Conservation (phyloP, 2,888 invertebrate species). For the Philereme transversata region DNA sequence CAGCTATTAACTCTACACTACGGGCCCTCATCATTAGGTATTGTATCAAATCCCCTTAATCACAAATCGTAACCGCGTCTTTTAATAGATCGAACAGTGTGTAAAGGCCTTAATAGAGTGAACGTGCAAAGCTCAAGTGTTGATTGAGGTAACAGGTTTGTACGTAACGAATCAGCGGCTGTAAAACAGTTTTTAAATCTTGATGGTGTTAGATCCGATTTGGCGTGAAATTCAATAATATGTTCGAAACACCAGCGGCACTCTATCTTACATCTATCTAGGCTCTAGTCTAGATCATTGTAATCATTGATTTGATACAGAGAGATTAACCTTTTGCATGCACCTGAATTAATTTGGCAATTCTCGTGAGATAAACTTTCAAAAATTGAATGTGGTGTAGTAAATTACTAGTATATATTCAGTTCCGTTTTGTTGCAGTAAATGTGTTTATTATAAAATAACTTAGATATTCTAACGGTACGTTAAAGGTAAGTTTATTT, state of each 20-base stretch:
- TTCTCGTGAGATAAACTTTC: constrained; percentile 52
- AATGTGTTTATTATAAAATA: not conserved
- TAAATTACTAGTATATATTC: constrained; percentile 5
- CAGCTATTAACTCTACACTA: no score
- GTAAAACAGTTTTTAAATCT: constrained; percentile 56
- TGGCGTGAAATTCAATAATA: constrained; percentile 77
- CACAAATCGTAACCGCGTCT: not conserved
- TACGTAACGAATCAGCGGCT: constrained; percentile 59
- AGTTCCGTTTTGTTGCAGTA: not conserved
- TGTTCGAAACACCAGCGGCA: constrained; percentile 78
- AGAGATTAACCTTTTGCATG: constrained; percentile 58
- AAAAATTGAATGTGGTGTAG: constrained; percentile 36
- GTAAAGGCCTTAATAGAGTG: constrained; percentile 23
- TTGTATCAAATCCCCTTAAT: not conserved
- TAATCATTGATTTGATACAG: constrained; percentile 74
- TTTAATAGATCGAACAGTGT: constrained; percentile 1
- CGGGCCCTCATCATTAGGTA: not conserved
- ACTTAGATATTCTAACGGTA: constrained; percentile 17
- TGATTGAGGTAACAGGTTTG: constrained; percentile 44
- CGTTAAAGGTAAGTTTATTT: constrained; percentile 21
- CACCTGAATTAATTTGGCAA: constrained; percentile 34
- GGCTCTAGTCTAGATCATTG: constrained; percentile 53
- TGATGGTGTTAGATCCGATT: constrained; percentile 65
- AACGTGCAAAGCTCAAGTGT: constrained; percentile 43
- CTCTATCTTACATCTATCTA: constrained; percentile 39